Conservation (phyloP, 2,113 vertebrate genomes). For the Chaenogobius annularis region DNA sequence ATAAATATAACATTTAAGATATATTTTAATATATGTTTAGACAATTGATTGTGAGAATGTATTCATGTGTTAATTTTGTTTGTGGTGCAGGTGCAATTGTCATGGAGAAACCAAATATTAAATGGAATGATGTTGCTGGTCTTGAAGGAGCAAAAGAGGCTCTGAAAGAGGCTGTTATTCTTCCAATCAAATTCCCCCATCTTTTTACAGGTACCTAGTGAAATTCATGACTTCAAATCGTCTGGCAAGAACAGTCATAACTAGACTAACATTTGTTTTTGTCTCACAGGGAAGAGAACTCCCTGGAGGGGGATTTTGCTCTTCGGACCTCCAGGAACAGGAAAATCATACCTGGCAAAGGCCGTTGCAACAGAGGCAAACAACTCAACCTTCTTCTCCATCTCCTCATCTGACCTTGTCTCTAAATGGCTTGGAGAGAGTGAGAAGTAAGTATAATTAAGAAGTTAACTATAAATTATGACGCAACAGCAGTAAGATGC, state of each 20-base stretch:
- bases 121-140: conserved; percentile 95
- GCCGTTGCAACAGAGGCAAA: conserved; percentile 98
- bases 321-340: conserved; percentile 97
- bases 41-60: background rate
- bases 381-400: conserved; percentile 97
- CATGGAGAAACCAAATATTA: conserved; percentile 94
- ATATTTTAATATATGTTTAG: background rate
- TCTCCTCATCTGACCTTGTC: conserved; percentile 95
- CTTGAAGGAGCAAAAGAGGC: conserved; percentile 97
- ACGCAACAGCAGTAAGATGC: background rate
- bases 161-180: conserved; percentile 96
- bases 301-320: conserved; percentile 96
- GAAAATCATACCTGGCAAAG: conserved; percentile 97
- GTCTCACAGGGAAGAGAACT: conserved; percentile 89
- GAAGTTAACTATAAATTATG: background rate
- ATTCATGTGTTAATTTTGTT: background rate
- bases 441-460: conserved; percentile 87
- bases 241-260: background rate
- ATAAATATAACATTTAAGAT: too few species aligned
- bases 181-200: conserved; percentile 98
- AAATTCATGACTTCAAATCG: background rate
- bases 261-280: background rate
- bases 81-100: conserved; percentile 87
- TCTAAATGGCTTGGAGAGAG: conserved; percentile 99
- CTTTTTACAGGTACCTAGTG: conserved; percentile 89